Conservation (phyloP, 2,888 invertebrate species). For the Leptinotarsa rubiginosa region DNA sequence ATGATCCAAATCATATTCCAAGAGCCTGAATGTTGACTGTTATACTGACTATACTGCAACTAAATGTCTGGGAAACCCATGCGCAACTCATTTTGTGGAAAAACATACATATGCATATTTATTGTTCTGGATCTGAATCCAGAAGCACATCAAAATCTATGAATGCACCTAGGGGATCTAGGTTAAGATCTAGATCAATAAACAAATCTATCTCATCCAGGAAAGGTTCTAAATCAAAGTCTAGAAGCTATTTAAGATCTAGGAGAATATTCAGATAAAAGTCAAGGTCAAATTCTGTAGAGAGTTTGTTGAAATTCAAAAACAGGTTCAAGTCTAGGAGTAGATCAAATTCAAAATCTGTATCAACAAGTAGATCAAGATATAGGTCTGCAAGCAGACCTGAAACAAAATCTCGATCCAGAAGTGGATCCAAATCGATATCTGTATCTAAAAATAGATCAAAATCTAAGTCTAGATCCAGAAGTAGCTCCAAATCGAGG, state of each 20-base stretch:
- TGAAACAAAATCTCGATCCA: constrained; percentile 50
- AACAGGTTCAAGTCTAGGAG: constrained; percentile 45
- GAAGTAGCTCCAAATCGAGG: constrained; percentile 45
- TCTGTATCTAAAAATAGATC: constrained; percentile 40
- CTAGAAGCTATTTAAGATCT: neutral
- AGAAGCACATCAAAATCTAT: constrained; percentile 48
- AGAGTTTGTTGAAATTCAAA: constrained; percentile 22
- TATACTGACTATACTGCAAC: too few species aligned
- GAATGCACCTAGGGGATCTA: constrained; percentile 41
- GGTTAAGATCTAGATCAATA: constrained; percentile 44
- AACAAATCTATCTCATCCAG: constrained; percentile 41
- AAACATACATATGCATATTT: too few species aligned
- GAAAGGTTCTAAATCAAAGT: neutral
- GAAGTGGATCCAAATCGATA: constrained; percentile 44
- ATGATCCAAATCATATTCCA: constrained; percentile 38
- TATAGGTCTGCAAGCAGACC: constrained; percentile 45
- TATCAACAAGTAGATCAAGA: neutral
- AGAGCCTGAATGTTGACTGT: constrained; percentile 10
- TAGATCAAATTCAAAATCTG: constrained; percentile 56
- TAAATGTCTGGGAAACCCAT: too few species aligned
- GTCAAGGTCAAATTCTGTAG: constrained; percentile 51
- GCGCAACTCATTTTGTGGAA: too few species aligned
- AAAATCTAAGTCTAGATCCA: constrained; percentile 34
- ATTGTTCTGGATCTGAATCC: constrained; percentile 40
- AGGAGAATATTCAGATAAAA: neutral